Conservation (phyloP, 1,140 invertebrate genomes). For the Meloidogyne hapla region DNA sequence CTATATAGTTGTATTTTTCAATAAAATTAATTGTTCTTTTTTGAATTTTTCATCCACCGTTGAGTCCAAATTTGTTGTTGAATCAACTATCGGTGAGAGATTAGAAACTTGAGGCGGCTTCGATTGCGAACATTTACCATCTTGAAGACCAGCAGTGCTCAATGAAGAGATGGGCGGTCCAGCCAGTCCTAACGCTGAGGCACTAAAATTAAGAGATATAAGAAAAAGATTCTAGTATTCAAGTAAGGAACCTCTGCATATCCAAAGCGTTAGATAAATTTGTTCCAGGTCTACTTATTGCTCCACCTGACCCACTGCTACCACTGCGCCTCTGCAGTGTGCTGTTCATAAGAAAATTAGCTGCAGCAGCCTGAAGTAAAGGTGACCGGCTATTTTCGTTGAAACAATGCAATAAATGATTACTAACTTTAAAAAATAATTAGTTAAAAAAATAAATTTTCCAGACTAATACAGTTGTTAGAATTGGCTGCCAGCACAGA, state of each 20-base stretch:
- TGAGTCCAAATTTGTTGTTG: background rate
- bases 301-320: constrained; percentile 4
- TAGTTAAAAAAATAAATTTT: background rate
- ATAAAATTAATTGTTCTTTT: constrained; percentile 1
- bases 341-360: constrained; percentile 13
- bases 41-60: background rate
- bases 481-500: constrained; percentile 24
- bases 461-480: constrained; percentile 12
- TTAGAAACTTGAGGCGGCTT: background rate
- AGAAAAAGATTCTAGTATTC: background rate
- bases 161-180: constrained; percentile 22
- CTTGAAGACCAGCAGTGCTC: background rate
- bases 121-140: background rate
- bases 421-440: constrained; percentile 26
- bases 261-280: constrained; percentile 12
- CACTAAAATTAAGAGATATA: background rate
- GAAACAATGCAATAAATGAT: constrained; percentile 39
- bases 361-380: constrained; percentile 16
- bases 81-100: background rate
- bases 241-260: background rate
- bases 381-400: constrained; percentile 42
- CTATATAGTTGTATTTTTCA: constrained; percentile 3
- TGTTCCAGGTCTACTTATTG: background rate
- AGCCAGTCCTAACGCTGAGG: background rate
- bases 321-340: constrained; percentile 1